Evolutionary conservation across 2,888 invertebrate species (phyloP), one percentile per base, ranked within the genome.

Genomic region (Eupithecia centaureata): DNA sequence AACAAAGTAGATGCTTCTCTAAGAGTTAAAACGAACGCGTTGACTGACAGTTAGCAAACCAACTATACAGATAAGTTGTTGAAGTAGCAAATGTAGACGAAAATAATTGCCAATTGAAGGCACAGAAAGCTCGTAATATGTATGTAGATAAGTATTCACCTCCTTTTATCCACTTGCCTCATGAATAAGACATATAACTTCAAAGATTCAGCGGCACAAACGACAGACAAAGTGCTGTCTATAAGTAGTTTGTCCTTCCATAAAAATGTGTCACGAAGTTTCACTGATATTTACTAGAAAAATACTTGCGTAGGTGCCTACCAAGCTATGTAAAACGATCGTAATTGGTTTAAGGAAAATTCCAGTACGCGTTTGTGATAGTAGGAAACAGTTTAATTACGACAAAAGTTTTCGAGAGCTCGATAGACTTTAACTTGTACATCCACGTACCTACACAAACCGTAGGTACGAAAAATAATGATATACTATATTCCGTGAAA

Each of bases 211-310:
- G 66, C 64, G 71, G 59, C 70, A 73, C 73, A 75, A 71, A 72
- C 69, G 59, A 71, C 61, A 73, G 69, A 73, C 74, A 80, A 79
- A 77, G 73, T 78, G 68, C 77, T 74, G 76, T 76, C 73, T 70
- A 72, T 76, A 33, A 57, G 57, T 57, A 80, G 78, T 80, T 76
- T 72, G 75, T 74, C 76, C 75, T 72, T 76, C 75, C 70, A 76
- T 79, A 79, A 79, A 82, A 81, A 77, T 80, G 76, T 80, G 79
- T 79, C 76, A 76, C 77, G 78, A 78, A 79, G 78, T 77, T 75
- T 74, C 79, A 78, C 77, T 81, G 80, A 79, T 85, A 80, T 82
- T 83, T 80, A 80, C 78, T 75, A 75, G 42, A 75, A 76, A 80
- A 82, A 81, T 82, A 82, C 77, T 81, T 82, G 81, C 82, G 52